Percentiles rank a stretch among this genome's conserved stretches.
phyloP scores from a whole-genome alignment of 2,113 vertebrate species.

The Ceyx melanurus region DNA sequence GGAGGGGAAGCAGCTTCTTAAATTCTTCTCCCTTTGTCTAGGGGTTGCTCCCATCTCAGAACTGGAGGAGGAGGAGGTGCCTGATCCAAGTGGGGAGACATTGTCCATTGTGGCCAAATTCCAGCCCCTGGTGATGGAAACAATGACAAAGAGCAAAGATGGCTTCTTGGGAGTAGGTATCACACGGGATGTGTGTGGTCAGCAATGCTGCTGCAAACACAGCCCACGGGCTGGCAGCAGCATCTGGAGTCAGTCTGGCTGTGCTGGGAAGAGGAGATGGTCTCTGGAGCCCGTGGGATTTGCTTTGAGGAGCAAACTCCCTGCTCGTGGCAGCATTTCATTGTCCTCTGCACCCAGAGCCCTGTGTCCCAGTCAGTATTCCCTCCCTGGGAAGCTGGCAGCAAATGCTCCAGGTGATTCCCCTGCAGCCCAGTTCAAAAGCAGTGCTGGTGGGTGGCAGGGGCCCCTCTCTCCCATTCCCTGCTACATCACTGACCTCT shows the following conservation, averaged over 20 bases:
- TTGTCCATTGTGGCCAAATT: slow-evolving; percentile 86
- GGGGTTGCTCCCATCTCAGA: slow-evolving; percentile 58
- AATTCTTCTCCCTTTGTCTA: slow-evolving; percentile 12
- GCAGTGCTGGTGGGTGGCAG: accelerated
- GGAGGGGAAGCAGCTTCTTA: slow-evolving; percentile 16
- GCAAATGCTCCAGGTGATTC: background rate
- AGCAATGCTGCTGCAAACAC: background rate
- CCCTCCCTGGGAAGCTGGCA: background rate
- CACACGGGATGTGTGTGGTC: background rate
- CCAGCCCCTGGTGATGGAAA: slow-evolving; percentile 89
- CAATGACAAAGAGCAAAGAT: slow-evolving; percentile 98
- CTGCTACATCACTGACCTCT: background rate
- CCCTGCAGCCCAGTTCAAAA: background rate
- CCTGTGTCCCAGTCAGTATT: accelerated
- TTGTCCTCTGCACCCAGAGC: background rate
- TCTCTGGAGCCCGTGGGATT: accelerated
- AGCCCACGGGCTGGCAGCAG: background rate
- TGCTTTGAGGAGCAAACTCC: background rate
- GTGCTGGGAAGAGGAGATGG: accelerated
- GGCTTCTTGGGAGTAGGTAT: slow-evolving; percentile 90
- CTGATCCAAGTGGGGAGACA: slow-evolving; percentile 84
- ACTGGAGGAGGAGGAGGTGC: slow-evolving; percentile 67
- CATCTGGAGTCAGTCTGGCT: accelerated
- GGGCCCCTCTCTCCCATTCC: background rate
- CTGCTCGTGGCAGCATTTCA: background rate